Evolutionary conservation across 2,797 vertebrate genomes (phyloP).

Genomic region (Lemur catta): DNA sequence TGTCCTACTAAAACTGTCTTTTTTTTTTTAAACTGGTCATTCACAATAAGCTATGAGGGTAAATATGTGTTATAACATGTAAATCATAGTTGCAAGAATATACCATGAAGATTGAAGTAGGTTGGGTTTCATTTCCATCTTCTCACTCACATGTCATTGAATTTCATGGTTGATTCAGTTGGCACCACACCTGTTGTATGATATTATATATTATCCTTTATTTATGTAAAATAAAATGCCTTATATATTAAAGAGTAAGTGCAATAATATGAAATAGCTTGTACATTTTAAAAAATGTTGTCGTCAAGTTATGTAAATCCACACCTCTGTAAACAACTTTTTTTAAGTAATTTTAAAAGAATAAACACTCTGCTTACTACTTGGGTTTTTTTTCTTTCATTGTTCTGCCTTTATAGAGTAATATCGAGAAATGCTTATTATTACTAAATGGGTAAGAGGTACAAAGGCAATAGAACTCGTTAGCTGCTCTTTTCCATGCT

Average conservation of each 20-base stretch:
- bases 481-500: not conserved
- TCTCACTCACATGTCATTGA: slow-evolving; percentile 73
- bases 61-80: slow-evolving; percentile 73
- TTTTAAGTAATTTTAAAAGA: slow-evolving; percentile 87
- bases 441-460: not conserved
- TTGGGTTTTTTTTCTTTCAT: not conserved
- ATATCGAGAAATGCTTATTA: not conserved
- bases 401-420: slow-evolving; percentile 8
- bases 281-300: slow-evolving; percentile 85
- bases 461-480: not conserved
- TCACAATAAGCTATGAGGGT: slow-evolving; percentile 68
- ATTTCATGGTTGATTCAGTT: slow-evolving; percentile 79
- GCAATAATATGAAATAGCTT: slow-evolving; percentile 88
- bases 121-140: slow-evolving; percentile 58
- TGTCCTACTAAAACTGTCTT: slow-evolving; percentile 58
- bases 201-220: slow-evolving; percentile 87
- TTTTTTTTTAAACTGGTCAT: slow-evolving; percentile 49
- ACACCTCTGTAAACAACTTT: slow-evolving; percentile 82
- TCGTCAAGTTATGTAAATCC: slow-evolving; percentile 85
- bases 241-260: slow-evolving; percentile 87
- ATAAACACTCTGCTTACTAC: slow-evolving; percentile 85
- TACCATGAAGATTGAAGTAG: slow-evolving; percentile 74
- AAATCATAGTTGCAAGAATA: slow-evolving; percentile 78
- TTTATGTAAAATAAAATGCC: slow-evolving; percentile 87
- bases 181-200: slow-evolving; percentile 83